Evolutionary conservation across 2,113 vertebrate species (phyloP).

Genomic region (Oreochromis spilurus): DNA sequence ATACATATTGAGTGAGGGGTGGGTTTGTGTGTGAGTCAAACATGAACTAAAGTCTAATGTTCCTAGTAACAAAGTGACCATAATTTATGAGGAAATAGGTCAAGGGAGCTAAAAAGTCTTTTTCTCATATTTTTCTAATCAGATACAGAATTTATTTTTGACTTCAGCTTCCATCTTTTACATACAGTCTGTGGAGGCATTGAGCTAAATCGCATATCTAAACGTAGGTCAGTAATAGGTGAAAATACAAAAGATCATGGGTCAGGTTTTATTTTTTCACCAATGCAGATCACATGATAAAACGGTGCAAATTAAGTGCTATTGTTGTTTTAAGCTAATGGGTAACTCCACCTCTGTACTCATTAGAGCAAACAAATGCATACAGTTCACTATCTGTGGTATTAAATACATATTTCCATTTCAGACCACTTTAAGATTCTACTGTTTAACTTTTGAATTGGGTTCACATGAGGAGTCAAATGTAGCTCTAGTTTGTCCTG

Average conservation of each 20-base stretch:
- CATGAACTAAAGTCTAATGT: neutral
- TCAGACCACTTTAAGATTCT: neutral
- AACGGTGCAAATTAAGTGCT: neutral
- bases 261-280: neutral
- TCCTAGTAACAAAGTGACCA: neutral
- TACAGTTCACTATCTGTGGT: neutral
- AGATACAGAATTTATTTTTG: neutral
- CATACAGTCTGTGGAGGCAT: neutral
- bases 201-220: neutral
- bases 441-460: neutral
- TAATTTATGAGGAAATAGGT: neutral
- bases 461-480: neutral
- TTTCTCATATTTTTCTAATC: neutral
- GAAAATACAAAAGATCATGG: neutral
- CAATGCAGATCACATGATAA: neutral
- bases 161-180: neutral
- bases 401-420: neutral
- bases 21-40: neutral
- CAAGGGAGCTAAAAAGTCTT: neutral
- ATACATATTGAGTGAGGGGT: neutral
- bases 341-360: neutral
- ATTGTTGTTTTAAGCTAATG: neutral
- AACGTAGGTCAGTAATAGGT: neutral
- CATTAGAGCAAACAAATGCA: neutral
- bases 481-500: neutral